Evolutionary conservation across 1,140 invertebrate genomes (phyloP).

Genomic region (Drosophila albomicans): DNA sequence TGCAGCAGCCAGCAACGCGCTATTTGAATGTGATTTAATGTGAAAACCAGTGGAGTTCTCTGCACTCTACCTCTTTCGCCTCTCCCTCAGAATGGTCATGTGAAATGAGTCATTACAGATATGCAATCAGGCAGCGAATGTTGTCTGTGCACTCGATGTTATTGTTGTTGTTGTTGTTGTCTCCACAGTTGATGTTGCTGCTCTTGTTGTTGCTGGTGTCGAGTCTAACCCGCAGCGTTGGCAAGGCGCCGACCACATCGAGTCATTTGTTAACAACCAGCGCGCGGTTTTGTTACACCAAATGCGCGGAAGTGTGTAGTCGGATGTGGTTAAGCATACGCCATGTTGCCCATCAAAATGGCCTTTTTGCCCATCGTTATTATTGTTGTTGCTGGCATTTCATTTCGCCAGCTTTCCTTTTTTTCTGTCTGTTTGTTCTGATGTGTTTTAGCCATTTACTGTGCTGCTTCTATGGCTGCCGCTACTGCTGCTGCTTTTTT

Average conservation of each 20-base stretch:
- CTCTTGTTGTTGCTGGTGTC: constrained; percentile 15
- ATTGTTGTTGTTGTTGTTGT: constrained; percentile 10
- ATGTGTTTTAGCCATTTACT: constrained; percentile 15
- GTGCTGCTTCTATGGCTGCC: constrained; percentile 30
- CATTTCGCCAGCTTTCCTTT: constrained; percentile 1
- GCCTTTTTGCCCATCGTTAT: constrained; percentile 45
- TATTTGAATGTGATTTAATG: constrained; percentile 65
- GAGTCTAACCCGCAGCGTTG: constrained; percentile 39
- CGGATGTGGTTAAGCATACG: constrained; percentile 82
- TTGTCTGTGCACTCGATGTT: constrained; percentile 21
- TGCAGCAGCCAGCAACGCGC: constrained; percentile 36
- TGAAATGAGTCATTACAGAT: constrained; percentile 81
- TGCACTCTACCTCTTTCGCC: not conserved
- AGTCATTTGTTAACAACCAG: constrained; percentile 82
- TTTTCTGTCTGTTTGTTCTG: not conserved
- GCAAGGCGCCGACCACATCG: constrained; percentile 62
- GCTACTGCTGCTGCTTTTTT: constrained; percentile 50
- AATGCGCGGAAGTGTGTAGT: constrained; percentile 83
- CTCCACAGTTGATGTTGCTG: not conserved
- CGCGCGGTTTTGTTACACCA: constrained; percentile 79
- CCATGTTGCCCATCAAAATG: constrained; percentile 81
- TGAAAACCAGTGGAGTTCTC: constrained; percentile 19
- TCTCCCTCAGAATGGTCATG: constrained; percentile 58
- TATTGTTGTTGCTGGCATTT: constrained; percentile 27
- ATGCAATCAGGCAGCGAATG: constrained; percentile 51